Evolutionary conservation across 2,113 vertebrate species (phyloP).

Genomic region (Numida meleagris): DNA sequence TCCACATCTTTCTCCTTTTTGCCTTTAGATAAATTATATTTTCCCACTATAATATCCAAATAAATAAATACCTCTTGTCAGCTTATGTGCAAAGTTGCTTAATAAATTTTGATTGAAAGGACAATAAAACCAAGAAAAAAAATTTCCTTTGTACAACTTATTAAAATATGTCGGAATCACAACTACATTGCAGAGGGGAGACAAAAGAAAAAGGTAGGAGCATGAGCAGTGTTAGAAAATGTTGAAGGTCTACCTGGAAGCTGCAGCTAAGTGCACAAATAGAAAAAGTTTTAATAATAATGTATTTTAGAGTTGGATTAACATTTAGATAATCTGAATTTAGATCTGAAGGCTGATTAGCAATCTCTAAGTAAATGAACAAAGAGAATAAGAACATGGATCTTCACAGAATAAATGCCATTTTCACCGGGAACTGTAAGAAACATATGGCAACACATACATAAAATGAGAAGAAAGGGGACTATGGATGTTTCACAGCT

Average conservation of each 20-base stretch:
- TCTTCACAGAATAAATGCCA: not conserved
- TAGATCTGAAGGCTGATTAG: not conserved
- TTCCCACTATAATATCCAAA: not conserved
- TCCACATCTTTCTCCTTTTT: not conserved
- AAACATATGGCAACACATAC: not conserved
- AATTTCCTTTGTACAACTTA: not conserved
- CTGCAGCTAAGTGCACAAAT: not conserved
- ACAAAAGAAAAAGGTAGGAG: not conserved
- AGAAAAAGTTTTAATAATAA: not conserved
- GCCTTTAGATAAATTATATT: not conserved
- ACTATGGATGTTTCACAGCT: not conserved
- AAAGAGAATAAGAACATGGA: not conserved
- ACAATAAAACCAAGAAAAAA: rapidly evolving
- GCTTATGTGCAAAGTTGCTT: not conserved
- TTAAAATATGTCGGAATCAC: not conserved
- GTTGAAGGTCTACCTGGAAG: rapidly evolving
- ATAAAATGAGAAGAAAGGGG: not conserved
- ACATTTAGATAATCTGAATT: not conserved
- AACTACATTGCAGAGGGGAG: not conserved
- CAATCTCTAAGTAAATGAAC: not conserved
- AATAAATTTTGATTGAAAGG: not conserved
- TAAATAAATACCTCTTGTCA: not conserved
- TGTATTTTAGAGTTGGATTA: not conserved
- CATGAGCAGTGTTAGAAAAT: not conserved
- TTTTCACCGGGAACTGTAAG: not conserved